These are phyloP conservation scores for Drosophila busckii DNA, from an alignment of 1,140 invertebrate species.

Conservation along the genomic window DNA sequence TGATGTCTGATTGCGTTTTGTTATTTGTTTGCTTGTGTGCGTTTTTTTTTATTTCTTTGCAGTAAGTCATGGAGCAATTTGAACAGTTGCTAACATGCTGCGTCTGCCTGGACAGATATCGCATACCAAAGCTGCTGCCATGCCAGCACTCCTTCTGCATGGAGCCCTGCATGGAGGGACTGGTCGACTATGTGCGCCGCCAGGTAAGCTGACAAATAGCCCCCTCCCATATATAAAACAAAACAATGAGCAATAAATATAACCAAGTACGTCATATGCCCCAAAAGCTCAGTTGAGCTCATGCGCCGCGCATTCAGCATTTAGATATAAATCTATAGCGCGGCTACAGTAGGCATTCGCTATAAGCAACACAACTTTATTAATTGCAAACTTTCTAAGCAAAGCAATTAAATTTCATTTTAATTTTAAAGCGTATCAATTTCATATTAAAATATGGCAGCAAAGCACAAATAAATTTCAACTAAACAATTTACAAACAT, in stretches of 20 bases:
- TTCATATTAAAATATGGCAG: too few relatives aligned
- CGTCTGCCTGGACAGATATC: constrained; percentile 97
- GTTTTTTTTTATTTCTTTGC: constrained; percentile 9
- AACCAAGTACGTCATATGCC: too few relatives aligned
- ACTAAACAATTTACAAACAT: too few relatives aligned
- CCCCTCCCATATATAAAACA: constrained; percentile 16
- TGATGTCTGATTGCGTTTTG: constrained; percentile 43
- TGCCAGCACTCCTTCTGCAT: constrained; percentile 99
- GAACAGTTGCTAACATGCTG: constrained; percentile 98
- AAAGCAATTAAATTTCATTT: too few relatives aligned
- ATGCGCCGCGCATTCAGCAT: constrained; percentile 39
- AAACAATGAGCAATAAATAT: too few relatives aligned
- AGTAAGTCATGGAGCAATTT: constrained; percentile 93
- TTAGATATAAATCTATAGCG: background rate
- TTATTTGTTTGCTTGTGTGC: background rate
- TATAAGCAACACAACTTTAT: too few relatives aligned
- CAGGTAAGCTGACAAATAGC: constrained; percentile 84
- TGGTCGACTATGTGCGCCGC: constrained; percentile 95
- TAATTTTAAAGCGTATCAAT: too few relatives aligned
- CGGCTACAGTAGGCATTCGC: too few relatives aligned
- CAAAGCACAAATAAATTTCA: too few relatives aligned
- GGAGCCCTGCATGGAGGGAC: constrained; percentile 97
- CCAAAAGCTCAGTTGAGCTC: too few relatives aligned
- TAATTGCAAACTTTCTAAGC: too few relatives aligned
- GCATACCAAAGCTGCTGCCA: constrained; percentile 98